Conservation (phyloP, 1,140 invertebrate species). For the Lordiphosa stackelbergi region DNA sequence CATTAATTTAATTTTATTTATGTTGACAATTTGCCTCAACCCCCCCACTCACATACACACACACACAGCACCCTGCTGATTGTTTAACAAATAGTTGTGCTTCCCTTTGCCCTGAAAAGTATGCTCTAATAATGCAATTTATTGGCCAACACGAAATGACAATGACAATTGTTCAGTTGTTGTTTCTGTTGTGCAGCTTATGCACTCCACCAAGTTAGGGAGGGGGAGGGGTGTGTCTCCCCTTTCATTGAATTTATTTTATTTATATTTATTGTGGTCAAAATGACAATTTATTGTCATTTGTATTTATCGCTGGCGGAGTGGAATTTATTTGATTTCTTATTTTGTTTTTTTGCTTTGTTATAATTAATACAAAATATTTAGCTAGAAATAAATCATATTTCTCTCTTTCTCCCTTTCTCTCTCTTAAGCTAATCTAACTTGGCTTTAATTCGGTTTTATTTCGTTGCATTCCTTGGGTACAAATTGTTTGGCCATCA, state of each 20-base stretch:
- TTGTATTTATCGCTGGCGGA: conserved; percentile 49
- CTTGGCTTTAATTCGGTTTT: neutral
- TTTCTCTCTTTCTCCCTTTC: neutral
- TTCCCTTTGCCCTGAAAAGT: conserved; percentile 20
- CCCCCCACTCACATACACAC: conserved; percentile 32
- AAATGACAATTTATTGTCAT: conserved; percentile 67
- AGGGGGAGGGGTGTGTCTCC: neutral
- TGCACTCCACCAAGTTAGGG: conserved; percentile 9
- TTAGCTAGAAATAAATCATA: neutral
- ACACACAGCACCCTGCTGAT: conserved; percentile 34
- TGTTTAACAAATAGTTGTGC: conserved; percentile 62
- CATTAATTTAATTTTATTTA: conserved; percentile 73
- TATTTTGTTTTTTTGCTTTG: conserved; percentile 3
- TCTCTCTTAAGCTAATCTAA: neutral
- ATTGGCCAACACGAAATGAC: conserved; percentile 59
- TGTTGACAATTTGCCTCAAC: conserved; percentile 64
- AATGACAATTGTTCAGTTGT: conserved; percentile 69
- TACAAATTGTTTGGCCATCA: conserved; percentile 18
- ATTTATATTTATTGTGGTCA: conserved; percentile 57
- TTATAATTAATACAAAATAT: neutral
- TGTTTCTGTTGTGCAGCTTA: conserved; percentile 18
- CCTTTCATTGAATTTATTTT: conserved; percentile 59
- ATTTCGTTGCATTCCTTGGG: neutral
- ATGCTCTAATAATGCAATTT: conserved; percentile 71
- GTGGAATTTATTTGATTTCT: conserved; percentile 18